A percentile compares a stretch with the other conserved stretches of the same genome.
phyloP scores from a whole-genome alignment of 2,113 vertebrate species.

The Anas platyrhynchos region DNA sequence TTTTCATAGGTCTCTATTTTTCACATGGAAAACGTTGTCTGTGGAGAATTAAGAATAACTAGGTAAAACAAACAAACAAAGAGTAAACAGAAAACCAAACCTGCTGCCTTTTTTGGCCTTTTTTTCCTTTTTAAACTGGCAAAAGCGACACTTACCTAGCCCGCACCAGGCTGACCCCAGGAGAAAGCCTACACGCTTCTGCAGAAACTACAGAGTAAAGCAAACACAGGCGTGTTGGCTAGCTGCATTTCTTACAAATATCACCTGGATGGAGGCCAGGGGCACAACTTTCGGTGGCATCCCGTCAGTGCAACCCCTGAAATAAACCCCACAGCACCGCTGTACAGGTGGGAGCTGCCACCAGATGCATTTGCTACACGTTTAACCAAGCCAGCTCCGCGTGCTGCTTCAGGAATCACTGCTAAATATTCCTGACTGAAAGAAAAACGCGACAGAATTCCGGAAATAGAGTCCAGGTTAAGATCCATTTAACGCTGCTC shows the following conservation, averaged over 20 bases:
- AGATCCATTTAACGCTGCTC: too few relatives aligned
- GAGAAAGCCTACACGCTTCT: neutral
- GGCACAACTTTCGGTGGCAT: neutral
- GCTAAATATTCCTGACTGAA: too few relatives aligned
- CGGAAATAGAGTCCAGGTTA: too few relatives aligned
- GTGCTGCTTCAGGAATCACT: too few relatives aligned
- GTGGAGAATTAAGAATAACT: neutral
- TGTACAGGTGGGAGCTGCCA: too few relatives aligned
- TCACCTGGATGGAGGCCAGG: neutral
- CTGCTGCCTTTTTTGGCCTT: neutral
- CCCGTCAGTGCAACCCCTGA: neutral
- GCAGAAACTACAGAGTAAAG: neutral
- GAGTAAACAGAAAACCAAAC: neutral
- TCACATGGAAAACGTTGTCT: neutral
- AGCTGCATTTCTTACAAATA: accelerated
- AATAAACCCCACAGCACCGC: neutral
- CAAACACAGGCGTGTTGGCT: neutral
- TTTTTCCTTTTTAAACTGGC: neutral
- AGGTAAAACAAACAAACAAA: neutral
- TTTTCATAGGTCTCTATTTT: neutral
- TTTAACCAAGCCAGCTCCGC: too few relatives aligned
- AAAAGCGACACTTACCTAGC: neutral
- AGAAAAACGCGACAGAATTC: too few relatives aligned
- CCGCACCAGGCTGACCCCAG: neutral
- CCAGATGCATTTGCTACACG: too few relatives aligned